Evolutionary conservation across 2,888 invertebrate species (phyloP).

Genomic region (Antitype chi): DNA sequence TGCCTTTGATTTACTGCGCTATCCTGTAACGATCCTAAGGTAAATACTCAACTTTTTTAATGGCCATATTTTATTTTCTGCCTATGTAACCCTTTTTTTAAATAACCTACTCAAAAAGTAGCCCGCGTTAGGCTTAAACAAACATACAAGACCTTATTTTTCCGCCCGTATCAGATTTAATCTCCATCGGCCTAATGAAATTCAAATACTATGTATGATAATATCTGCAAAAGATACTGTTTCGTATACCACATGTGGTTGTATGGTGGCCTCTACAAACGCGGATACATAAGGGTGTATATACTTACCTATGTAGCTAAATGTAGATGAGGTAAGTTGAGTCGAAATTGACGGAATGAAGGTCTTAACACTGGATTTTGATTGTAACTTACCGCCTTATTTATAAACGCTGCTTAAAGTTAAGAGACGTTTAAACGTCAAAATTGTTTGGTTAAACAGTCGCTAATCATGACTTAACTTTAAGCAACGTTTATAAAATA

Average conservation of each 20-base stretch:
- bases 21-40: not conserved
- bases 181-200: constrained; percentile 68
- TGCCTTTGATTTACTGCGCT: too few relatives aligned
- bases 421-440: too few relatives aligned
- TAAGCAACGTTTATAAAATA: too few relatives aligned
- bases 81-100: not conserved
- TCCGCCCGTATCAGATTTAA: constrained; percentile 60
- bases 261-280: constrained; percentile 30
- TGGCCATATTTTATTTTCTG: too few relatives aligned
- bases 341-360: not conserved
- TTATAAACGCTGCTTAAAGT: too few relatives aligned
- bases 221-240: constrained; percentile 66
- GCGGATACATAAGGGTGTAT: constrained; percentile 15
- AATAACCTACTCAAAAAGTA: constrained; percentile 5
- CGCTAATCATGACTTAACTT: too few relatives aligned
- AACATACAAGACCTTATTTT: constrained; percentile 41
- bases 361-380: not conserved
- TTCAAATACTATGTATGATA: constrained; percentile 68
- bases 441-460: too few relatives aligned
- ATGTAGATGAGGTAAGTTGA: not conserved
- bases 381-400: not conserved
- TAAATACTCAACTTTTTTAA: not conserved
- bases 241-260: constrained; percentile 61
- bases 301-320: not conserved
- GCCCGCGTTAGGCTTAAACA: constrained; percentile 20